Percentiles rank a stretch among this genome's conserved stretches.
Conservation (phyloP, 2,888 invertebrate genomes). For the Heliconius ismenius region DNA sequence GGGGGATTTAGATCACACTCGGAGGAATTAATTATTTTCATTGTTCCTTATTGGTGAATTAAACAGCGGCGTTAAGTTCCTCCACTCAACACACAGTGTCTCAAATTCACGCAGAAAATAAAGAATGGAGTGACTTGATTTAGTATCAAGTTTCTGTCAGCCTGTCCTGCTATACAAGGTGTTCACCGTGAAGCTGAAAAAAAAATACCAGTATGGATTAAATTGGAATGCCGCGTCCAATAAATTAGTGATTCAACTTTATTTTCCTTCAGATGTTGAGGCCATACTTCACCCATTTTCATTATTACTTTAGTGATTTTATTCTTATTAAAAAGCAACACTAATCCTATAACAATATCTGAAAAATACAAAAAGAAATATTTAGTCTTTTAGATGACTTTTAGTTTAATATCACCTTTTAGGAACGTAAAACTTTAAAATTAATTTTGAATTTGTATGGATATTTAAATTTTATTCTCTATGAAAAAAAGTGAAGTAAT, state of each 20-base stretch:
- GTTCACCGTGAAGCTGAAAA: neutral
- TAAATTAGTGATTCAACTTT: neutral
- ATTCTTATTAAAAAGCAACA: conserved; percentile 8
- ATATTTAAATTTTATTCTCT: too few relatives aligned
- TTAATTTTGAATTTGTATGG: too few relatives aligned
- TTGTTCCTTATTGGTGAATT: too few relatives aligned
- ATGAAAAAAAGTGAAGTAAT: too few relatives aligned
- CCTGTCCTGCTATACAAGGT: too few relatives aligned
- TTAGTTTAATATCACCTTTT: too few relatives aligned
- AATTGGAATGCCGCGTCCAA: conserved; percentile 1
- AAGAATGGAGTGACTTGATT: neutral
- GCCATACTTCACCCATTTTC: conserved; percentile 20
- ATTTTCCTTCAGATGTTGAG: neutral
- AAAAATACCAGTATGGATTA: conserved; percentile 2
- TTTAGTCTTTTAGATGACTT: neutral
- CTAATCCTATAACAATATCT: neutral
- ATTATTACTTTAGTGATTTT: conserved; percentile 1
- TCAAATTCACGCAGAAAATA: too few relatives aligned
- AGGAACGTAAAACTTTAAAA: too few relatives aligned
- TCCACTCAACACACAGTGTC: too few relatives aligned
- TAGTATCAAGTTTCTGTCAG: neutral
- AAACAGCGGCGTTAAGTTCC: too few relatives aligned
- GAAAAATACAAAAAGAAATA: neutral
- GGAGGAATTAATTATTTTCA: too few relatives aligned
- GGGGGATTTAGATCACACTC: too few relatives aligned